Conservation (phyloP, 2,888 invertebrate species). For the Nineta flava region DNA sequence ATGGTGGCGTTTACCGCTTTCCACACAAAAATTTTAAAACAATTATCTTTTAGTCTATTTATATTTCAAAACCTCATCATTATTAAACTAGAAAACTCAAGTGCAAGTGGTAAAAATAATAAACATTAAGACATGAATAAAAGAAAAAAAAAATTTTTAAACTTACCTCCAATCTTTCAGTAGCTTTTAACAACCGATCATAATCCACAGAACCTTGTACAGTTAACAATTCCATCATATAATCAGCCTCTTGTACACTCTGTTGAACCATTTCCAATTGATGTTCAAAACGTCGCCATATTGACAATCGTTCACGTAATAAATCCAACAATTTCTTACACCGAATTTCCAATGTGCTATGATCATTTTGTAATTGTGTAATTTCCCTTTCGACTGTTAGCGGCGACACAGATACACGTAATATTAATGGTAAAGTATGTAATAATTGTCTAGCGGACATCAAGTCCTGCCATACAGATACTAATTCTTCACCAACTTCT, state of each 20-base stretch:
- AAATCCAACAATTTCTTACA: conserved; percentile 50
- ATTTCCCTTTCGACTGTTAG: conserved; percentile 61
- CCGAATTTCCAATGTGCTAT: conserved; percentile 53
- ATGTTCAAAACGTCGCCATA: conserved; percentile 65
- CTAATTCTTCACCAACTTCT: conserved; percentile 50
- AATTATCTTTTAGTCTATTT: too few species aligned
- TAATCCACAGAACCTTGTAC: conserved; percentile 76
- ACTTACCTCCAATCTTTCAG: conserved; percentile 69
- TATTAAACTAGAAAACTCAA: too few species aligned
- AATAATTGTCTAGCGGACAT: conserved; percentile 57
- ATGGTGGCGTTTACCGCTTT: too few species aligned
- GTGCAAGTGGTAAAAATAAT: background rate
- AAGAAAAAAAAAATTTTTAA: conserved; percentile 1
- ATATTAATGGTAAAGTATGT: conserved; percentile 59
- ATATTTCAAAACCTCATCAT: too few species aligned
- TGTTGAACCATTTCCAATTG: conserved; percentile 67
- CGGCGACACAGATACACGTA: conserved; percentile 62
- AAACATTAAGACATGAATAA: background rate
- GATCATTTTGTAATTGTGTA: conserved; percentile 55
- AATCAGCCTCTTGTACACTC: conserved; percentile 70
- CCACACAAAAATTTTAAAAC: too few species aligned
- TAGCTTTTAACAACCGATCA: conserved; percentile 64
- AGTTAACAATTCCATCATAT: conserved; percentile 71
- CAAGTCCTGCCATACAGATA: conserved; percentile 60
- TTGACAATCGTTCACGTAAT: conserved; percentile 43